Evolutionary conservation across 1,140 invertebrate species (phyloP).

Genomic region (Zaprionus ornatus): DNA sequence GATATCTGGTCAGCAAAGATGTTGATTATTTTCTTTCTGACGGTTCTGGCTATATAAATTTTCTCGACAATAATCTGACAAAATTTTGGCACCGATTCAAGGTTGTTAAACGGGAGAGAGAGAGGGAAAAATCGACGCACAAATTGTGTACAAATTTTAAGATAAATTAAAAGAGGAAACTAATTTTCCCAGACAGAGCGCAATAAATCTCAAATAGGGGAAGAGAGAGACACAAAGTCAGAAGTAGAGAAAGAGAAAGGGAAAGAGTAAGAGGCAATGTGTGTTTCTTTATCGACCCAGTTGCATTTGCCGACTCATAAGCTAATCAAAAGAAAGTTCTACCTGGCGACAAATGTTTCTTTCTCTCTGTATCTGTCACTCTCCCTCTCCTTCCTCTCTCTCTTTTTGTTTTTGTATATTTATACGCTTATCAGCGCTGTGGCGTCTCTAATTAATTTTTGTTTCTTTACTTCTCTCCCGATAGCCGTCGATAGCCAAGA

Average conservation of each 20-base stretch:
- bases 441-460: conserved; percentile 75
- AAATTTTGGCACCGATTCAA: conserved; percentile 75
- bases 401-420: conserved; percentile 57
- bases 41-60: conserved; percentile 50
- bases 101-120: conserved; percentile 33
- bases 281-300: neutral
- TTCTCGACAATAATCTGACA: conserved; percentile 27
- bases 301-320: conserved; percentile 3
- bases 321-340: conserved; percentile 71
- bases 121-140: conserved; percentile 30
- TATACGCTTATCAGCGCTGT: conserved; percentile 65
- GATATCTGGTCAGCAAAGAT: conserved; percentile 8
- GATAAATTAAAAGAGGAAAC: conserved; percentile 25
- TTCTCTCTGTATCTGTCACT: conserved; percentile 28
- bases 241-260: neutral
- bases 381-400: conserved; percentile 12
- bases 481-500: conserved; percentile 40
- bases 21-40: neutral
- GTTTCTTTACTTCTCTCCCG: conserved; percentile 35
- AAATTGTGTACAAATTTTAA: conserved; percentile 40
- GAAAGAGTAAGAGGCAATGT: neutral
- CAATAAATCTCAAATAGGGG: conserved; percentile 24
- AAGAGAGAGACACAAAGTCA: neutral
- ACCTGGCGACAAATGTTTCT: conserved; percentile 41
- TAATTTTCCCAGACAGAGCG: conserved; percentile 35